Conservation (phyloP, 2,113 vertebrate genomes). For the Pandion haliaetus region DNA sequence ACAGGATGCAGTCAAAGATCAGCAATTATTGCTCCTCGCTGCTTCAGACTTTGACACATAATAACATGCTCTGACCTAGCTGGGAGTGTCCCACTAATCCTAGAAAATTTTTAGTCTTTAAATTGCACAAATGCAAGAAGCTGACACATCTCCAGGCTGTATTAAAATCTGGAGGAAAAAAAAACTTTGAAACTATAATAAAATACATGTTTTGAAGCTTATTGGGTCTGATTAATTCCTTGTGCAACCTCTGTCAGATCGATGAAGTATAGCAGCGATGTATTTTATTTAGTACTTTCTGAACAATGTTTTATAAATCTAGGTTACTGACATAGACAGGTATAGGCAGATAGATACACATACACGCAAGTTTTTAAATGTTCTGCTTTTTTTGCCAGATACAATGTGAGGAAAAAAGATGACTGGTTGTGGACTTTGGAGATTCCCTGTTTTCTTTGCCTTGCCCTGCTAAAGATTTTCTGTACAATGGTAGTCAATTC, state of each 20-base stretch:
- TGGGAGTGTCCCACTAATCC: constrained; percentile 33
- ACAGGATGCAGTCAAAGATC: constrained; percentile 21
- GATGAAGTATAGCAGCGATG: neutral
- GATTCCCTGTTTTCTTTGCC: neutral
- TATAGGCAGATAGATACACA: neutral
- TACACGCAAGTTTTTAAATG: neutral
- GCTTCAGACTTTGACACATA: neutral
- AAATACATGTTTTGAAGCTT: neutral
- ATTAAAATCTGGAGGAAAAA: neutral
- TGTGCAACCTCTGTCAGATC: neutral
- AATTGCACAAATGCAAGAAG: neutral
- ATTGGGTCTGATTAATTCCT: neutral
- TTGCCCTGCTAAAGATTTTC: neutral
- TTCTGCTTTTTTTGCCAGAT: neutral
- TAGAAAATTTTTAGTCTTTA: neutral
- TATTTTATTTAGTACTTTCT: neutral
- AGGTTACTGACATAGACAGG: neutral
- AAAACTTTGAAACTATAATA: neutral
- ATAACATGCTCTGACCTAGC: constrained; percentile 1
- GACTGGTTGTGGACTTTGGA: neutral
- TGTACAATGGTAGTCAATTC: neutral
- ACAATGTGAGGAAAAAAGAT: neutral
- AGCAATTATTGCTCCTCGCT: neutral
- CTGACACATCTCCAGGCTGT: neutral
- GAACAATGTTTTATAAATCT: neutral